phyloP scores from a whole-genome alignment of 2,797 vertebrate species.

The Hephaestus fuliginosus region DNA sequence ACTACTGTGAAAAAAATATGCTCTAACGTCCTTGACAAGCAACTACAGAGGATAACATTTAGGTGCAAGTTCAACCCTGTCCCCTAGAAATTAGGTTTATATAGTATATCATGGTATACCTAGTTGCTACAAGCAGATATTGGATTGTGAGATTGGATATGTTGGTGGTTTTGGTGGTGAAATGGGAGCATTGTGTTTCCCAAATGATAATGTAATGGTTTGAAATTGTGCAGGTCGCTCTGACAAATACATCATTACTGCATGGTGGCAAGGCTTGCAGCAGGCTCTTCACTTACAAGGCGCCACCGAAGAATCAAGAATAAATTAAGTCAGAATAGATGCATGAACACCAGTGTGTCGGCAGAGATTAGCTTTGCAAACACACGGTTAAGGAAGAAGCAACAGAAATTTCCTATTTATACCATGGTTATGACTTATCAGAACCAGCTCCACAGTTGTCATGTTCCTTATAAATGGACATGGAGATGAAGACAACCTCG shows the following conservation, averaged over 20 bases:
- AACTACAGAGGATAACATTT: not conserved
- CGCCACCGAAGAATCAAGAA: not conserved
- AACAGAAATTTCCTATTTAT: not conserved
- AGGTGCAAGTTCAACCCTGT: not conserved
- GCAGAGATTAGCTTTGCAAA: not conserved
- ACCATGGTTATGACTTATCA: too few species aligned
- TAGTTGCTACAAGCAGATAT: not conserved
- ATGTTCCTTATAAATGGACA: not conserved
- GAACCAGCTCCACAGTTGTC: not conserved
- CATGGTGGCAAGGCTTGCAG: not conserved
- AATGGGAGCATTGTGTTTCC: not conserved
- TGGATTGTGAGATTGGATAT: not conserved
- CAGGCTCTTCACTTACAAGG: not conserved
- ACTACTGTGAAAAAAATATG: not conserved
- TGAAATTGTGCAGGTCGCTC: not conserved
- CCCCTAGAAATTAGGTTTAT: not conserved
- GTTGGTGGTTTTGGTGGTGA: not conserved
- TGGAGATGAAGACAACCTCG: not conserved
- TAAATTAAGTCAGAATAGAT: not conserved
- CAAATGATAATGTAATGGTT: not conserved
- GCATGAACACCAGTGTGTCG: not conserved
- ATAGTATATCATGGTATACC: not conserved
- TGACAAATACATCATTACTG: not conserved
- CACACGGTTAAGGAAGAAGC: not conserved
- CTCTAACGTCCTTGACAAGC: not conserved